Evolutionary conservation across 2,113 vertebrate genomes (phyloP).

Genomic region (Gorilla gorilla): DNA sequence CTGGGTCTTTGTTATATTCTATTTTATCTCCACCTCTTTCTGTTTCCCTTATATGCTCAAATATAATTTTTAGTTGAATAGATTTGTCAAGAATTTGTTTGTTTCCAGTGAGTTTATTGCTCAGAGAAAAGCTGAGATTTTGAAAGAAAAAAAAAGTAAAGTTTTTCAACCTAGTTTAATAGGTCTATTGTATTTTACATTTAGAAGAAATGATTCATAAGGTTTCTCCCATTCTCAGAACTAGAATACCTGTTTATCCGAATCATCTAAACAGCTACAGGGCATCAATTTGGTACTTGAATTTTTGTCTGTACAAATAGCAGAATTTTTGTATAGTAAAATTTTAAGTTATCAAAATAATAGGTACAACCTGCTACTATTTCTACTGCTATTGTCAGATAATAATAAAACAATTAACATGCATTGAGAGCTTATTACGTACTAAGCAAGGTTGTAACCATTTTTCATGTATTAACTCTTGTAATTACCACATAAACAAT

Average conservation of each 20-base stretch:
- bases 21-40: not conserved
- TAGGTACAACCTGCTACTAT: not conserved
- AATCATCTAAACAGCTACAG: slow-evolving; percentile 7
- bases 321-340: not conserved
- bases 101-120: slow-evolving; percentile 24
- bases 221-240: slow-evolving; percentile 13
- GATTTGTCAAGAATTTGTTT: slow-evolving; percentile 58
- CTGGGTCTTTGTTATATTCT: not conserved
- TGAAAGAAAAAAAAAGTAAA: slow-evolving; percentile 37
- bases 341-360: not conserved
- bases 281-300: not conserved
- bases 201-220: slow-evolving; percentile 54
- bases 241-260: not conserved
- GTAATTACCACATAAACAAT: not conserved
- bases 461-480: not conserved
- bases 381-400: not conserved
- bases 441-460: not conserved
- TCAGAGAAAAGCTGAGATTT: slow-evolving; percentile 52
- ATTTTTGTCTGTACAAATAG: slow-evolving; percentile 17
- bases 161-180: slow-evolving; percentile 29
- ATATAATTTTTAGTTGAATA: slow-evolving; percentile 3
- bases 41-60: not conserved
- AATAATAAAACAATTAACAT: not conserved
- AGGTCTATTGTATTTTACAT: slow-evolving; percentile 53
- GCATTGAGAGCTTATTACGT: not conserved